Base-by-base conservation (phyloP, 2,888 invertebrate genomes). In the Lamellibrachia columna region DNA sequence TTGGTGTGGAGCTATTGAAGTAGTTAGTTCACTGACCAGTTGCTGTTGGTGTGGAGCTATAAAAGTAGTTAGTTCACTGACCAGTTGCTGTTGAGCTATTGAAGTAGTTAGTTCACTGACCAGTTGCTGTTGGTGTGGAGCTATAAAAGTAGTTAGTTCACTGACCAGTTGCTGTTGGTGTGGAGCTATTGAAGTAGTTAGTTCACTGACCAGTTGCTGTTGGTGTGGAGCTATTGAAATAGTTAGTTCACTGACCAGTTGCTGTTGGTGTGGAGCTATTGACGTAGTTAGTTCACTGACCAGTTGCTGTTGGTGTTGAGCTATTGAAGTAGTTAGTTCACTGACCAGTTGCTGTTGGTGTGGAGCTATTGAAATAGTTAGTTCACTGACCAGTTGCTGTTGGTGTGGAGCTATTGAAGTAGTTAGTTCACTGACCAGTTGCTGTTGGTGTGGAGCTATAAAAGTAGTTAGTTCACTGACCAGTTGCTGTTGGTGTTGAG, bases 141-240 rank as follows among this genome's bases (percentile, higher is more conserved):
- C 40, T 40, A 40, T 40, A 0, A 0, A 40, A 40, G 40, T 40
- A 40, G 40, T 40, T 40, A 40, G 40, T 40, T 40, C 40, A 52
- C 91, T 91, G 28, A 95, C 95, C 94, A 95, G 95, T 95, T 95
- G 95, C 93, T 95, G 95, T 97, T 98, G 40, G 40, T 40, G 40
- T 40, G 1, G 40, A 40, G 40, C 40, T 40, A 40, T 40, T 1
- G 40, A 40, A 40, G 40, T 40, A 40, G 40, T 40, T 40, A 0
- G 40, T 40, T 40, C 40, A 52, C 91, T 91, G 28, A 95, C 95
- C 94, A 95, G 95, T 95, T 95, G 95, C 93, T 95, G 95, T 97
- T 98, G 40, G 40, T 40, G 40, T 40, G 40, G 40, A 40, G 40
- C 40, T 40, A 40, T 40, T 40, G 40, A 40, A 40, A 0, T 40